Evolutionary conservation across 2,797 vertebrate genomes (phyloP).

Genomic region (Anguilla marmorata): DNA sequence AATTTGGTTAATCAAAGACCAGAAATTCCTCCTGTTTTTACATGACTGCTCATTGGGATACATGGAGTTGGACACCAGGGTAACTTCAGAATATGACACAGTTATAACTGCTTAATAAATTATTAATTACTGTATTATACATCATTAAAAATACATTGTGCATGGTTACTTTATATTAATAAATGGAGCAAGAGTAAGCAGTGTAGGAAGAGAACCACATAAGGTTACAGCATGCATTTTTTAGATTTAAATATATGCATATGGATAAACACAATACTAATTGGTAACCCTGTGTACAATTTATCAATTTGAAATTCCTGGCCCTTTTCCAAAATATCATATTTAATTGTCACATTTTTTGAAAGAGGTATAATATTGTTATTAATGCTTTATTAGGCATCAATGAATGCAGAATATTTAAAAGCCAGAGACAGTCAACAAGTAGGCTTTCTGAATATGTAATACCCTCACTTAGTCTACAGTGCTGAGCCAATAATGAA

Average conservation of each 20-base stretch:
- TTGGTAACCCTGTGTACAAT: background rate
- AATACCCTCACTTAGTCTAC: background rate
- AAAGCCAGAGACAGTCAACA: background rate
- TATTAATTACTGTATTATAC: background rate
- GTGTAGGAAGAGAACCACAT: background rate
- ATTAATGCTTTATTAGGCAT: background rate
- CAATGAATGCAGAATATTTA: background rate
- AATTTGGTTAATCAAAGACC: background rate
- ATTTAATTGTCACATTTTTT: background rate
- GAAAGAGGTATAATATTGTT: background rate
- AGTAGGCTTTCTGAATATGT: background rate
- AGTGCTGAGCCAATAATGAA: background rate
- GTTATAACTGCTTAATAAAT: background rate
- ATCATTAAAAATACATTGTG: conserved; percentile 9
- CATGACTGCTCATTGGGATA: conserved; percentile 22
- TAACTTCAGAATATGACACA: background rate
- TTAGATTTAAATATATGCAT: background rate
- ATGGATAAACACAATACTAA: background rate
- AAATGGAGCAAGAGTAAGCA: background rate
- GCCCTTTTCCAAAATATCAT: background rate
- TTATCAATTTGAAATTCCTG: background rate
- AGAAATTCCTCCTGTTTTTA: conserved; percentile 17
- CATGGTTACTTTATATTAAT: background rate
- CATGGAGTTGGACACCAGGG: background rate
- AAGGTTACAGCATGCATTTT: background rate